Evolutionary conservation across 1,140 invertebrate species (phyloP).

Genomic region (Drusus annulatus): DNA sequence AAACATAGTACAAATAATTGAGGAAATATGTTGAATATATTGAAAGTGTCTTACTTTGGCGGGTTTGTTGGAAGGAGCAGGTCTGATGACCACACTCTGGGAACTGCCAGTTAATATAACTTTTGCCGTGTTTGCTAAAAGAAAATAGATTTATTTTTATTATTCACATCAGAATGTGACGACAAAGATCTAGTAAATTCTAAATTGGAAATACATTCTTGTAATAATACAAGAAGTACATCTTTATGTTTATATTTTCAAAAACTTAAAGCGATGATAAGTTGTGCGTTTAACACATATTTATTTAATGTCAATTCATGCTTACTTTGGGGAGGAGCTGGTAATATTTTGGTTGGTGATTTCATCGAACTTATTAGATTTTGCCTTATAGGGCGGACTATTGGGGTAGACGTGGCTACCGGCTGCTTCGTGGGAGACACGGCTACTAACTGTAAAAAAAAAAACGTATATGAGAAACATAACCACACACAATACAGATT

Average conservation of each 20-base stretch:
- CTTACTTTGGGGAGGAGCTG: constrained; percentile 74
- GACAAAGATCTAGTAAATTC: too few species aligned
- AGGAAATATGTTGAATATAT: neutral
- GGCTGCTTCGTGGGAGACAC: constrained; percentile 63
- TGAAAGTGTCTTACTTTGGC: constrained; percentile 61
- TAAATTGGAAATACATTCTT: too few species aligned
- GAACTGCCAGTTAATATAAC: constrained; percentile 73
- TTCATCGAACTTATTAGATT: constrained; percentile 68
- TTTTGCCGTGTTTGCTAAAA: constrained; percentile 64
- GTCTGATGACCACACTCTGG: constrained; percentile 72
- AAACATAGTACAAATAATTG: too few species aligned
- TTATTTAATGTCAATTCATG: neutral
- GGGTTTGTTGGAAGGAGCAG: constrained; percentile 61
- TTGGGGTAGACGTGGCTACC: constrained; percentile 24
- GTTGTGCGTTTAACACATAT: too few species aligned
- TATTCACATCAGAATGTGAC: too few species aligned
- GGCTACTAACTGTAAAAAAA: constrained; percentile 62
- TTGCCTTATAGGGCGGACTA: constrained; percentile 57
- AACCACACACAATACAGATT: too few species aligned
- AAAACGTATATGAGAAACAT: too few species aligned
- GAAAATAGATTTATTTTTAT: neutral
- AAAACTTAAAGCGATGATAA: too few species aligned
- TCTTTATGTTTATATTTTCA: too few species aligned
- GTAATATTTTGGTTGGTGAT: constrained; percentile 80
- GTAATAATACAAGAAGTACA: too few species aligned